Evolutionary conservation across 2,113 vertebrate species (phyloP), one percentile per base, ranked within the genome.

Genomic region (Brachyhypopomus occidentalis): DNA sequence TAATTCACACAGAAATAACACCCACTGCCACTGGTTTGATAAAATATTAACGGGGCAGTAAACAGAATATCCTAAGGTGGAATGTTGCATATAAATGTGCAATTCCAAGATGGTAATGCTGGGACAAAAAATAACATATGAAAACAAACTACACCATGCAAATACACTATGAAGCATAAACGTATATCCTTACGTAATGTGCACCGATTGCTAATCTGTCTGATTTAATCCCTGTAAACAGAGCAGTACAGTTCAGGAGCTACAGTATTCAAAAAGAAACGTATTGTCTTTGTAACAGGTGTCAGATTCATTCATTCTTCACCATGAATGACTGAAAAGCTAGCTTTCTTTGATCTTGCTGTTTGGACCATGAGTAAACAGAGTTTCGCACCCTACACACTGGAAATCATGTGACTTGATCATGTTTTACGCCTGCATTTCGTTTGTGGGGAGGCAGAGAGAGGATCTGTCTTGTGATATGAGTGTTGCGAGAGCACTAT

Each of bases 401-500:
- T 56, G 71, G 20, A 22, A 38, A 66, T 66, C 71, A 80, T 72
- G 71, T 80, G 79, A 74, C 71, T 19, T 7, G 41, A 36, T 6
- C 48, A 56, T 30, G 67, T 63, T 58, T 63, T 58, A 55, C 78
- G 36, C 58, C 22, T 52, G 22, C 0, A n/a, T 36, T 59, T 59
- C 23, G 30, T 73, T 20, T 30, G 20, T 59, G 30, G 9, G 34
- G 22, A 70, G 48, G 38, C 9, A 23, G 25, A 38, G 20, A 38
- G 25, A 34, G 78, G 70, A 64, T 73, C 70, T 64, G 70, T 52
- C 45, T 52, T 52, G 41, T 52, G 45, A 52, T 5, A 48, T 52
- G 45, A 52, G 45, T 52, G 12, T 52, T 52, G 45, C 12, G 45
- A 14, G 45, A 52, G 45, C 45, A 52, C 27, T 66, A 30, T 30